Evolutionary conservation across 2,113 vertebrate species (phyloP), one percentile per base, ranked within the genome.

Genomic region (Rhynchomys soricoides): DNA sequence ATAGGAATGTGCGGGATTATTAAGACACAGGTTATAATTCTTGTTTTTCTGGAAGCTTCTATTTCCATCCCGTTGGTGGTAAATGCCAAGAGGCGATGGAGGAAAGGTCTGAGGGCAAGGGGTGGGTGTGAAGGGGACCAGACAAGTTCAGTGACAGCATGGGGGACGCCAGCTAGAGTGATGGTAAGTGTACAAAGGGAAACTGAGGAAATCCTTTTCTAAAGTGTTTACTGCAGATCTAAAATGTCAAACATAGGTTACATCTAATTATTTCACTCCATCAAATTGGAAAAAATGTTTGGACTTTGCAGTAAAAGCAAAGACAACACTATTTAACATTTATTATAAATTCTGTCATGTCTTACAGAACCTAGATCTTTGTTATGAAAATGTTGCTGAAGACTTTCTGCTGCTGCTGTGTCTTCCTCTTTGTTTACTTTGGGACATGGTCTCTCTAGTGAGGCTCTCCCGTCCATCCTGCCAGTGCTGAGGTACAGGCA

Each of bases 181-280:
- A 12, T n/a, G 29, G 19, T 37, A 13, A 50, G 31, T 86, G 34
- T 21, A 29, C 15, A 55, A 13, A 55, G 86, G 15, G 29, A 12
- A 34, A 89, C 3, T 78, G 48, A 57, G 48, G 85, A 70, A 89
- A 50, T 87, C 45, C 93, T 57, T 88, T 96, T 64, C 16, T 95
- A 50, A 79, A 4, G 89, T 10, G 40, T 31, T 89, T 59, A 74
- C 29, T 40, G 75, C 15, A n/a, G 55, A 91, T 91, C 29, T 13
- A 89, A 97, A 91, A 75, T 68, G 50, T 81, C 90, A 92, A 93
- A 93, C 66, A 2, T 55, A 78, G 71, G 9, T 75, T 37, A 89
- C 7, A 90, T 82, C 73, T 89, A 89, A 81, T 7, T 45, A 71
- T 59, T 59, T 66, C 31, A 90, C 55, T 88, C 22, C 2, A 85